Evolutionary conservation across 1,140 invertebrate genomes (phyloP).

Genomic region (Drosophila saltans): DNA sequence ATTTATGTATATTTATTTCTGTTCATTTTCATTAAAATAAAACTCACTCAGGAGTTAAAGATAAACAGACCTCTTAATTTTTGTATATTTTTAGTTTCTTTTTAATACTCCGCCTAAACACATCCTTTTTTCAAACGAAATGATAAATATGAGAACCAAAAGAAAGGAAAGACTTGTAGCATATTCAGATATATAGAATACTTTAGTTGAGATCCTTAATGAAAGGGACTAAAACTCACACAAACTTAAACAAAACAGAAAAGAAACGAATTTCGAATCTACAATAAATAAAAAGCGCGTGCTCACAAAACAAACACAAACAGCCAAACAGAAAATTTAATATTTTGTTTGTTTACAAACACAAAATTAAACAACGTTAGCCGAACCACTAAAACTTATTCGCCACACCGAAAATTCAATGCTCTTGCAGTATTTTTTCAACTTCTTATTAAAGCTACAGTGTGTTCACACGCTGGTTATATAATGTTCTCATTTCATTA

Average conservation of each 20-base stretch:
- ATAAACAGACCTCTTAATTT: conserved; percentile 60
- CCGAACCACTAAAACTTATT: background rate
- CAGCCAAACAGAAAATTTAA: conserved; percentile 41
- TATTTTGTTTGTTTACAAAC: conserved; percentile 49
- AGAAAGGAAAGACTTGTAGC: conserved; percentile 37
- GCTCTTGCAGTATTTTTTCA: background rate
- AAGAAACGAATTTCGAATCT: background rate
- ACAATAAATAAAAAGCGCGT: conserved; percentile 56
- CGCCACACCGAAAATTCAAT: background rate
- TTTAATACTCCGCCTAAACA: conserved; percentile 81
- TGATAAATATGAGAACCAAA: conserved; percentile 83
- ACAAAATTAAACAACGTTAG: conserved; percentile 45
- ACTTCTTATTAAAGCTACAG: background rate
- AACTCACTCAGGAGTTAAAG: conserved; percentile 50
- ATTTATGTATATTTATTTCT: conserved; percentile 60
- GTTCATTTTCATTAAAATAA: conserved; percentile 47
- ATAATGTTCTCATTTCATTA: background rate
- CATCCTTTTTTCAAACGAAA: conserved; percentile 82
- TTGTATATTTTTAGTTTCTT: conserved; percentile 70
- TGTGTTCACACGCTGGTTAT: background rate
- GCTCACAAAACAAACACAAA: conserved; percentile 67
- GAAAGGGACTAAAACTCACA: conserved; percentile 66
- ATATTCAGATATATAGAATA: conserved; percentile 53
- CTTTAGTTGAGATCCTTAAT: conserved; percentile 54
- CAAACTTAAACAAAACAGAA: conserved; percentile 4